phyloP scores from a whole-genome alignment of 2,113 vertebrate species.

The Edolisoma coerulescens region DNA sequence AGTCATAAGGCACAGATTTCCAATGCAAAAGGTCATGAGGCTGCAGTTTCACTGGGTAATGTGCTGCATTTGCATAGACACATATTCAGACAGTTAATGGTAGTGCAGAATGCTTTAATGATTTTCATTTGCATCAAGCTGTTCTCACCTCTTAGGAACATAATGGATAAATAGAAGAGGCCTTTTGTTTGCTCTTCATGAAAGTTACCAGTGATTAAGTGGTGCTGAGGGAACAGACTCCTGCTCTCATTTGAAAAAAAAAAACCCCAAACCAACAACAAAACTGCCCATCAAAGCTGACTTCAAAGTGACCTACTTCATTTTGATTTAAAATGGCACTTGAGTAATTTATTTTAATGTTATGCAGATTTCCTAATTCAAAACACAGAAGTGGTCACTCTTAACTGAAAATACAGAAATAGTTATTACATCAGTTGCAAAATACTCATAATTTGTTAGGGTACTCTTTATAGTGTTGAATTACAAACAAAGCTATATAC shows the following conservation, averaged over 20 bases:
- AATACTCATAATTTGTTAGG: background rate
- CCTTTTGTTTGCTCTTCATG: conserved; percentile 51
- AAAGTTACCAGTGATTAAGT: conserved; percentile 51
- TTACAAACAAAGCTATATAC: background rate
- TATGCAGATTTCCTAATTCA: conserved; percentile 30
- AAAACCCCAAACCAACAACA: background rate
- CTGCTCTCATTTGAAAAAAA: background rate
- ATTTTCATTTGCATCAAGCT: conserved; percentile 66
- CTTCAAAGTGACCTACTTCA: conserved; percentile 43
- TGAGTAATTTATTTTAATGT: conserved; percentile 23
- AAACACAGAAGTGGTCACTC: background rate
- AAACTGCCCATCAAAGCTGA: conserved; percentile 43
- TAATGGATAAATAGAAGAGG: conserved; percentile 59
- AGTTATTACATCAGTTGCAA: background rate
- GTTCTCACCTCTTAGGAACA: conserved; percentile 56
- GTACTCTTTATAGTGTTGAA: background rate
- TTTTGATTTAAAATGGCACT: conserved; percentile 38
- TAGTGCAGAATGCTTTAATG: conserved; percentile 51
- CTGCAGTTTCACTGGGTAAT: conserved; percentile 28
- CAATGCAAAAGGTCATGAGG: conserved; percentile 12
- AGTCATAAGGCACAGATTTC: conserved; percentile 33
- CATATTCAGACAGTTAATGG: conserved; percentile 48
- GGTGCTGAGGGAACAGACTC: conserved; percentile 11
- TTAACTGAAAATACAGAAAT: background rate
- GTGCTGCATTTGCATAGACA: conserved; percentile 30